A percentile compares a stretch with the other conserved stretches of the same genome.
These are phyloP conservation scores for Cardinalis cardinalis DNA, from an alignment of 2,113 vertebrate genomes.

Conservation along the genomic window DNA sequence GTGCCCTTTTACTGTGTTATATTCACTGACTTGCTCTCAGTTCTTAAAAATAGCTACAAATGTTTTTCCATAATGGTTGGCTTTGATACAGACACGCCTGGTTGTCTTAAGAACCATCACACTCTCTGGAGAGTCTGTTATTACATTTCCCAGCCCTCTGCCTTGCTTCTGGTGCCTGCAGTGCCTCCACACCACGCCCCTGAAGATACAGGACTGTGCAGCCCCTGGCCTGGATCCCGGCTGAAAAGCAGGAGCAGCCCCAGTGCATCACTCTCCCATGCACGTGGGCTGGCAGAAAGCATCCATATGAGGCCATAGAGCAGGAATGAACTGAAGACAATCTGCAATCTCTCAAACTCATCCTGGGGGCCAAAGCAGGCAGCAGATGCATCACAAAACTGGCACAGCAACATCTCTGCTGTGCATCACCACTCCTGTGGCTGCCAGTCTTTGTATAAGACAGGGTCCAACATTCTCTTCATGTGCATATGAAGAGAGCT, in stretches of 20 bases:
- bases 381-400: neutral
- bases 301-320: neutral
- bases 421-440: neutral
- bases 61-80: neutral
- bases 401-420: neutral
- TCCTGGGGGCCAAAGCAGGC: neutral
- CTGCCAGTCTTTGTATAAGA: neutral
- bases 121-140: neutral
- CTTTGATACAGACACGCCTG: neutral
- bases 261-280: neutral
- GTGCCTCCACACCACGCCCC: neutral
- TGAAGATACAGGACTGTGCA: neutral
- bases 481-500: neutral
- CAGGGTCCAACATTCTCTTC: neutral
- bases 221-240: neutral
- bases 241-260: neutral
- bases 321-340: neutral
- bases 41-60: neutral
- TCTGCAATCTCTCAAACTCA: neutral
- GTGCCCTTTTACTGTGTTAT: neutral
- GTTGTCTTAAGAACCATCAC: neutral
- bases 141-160: neutral
- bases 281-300: neutral
- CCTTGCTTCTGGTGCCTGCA: neutral
- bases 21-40: neutral